Evolutionary conservation across 2,888 invertebrate species (phyloP).

Genomic region (Macrophya alboannulata): DNA sequence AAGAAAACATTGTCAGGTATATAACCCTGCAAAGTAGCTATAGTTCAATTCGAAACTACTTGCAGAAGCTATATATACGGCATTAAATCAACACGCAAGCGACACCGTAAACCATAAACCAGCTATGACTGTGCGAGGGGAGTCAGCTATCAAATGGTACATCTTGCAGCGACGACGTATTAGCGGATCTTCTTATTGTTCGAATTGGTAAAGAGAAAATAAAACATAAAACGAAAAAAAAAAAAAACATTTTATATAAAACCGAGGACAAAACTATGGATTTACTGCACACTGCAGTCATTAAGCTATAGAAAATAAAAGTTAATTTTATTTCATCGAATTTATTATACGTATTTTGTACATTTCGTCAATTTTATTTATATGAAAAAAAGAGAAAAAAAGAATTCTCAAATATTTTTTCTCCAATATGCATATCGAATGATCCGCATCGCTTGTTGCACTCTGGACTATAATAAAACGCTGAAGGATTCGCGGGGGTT

Average conservation of each 20-base stretch:
- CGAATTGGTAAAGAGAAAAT: constrained; percentile 1
- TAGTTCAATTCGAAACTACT: constrained; percentile 17
- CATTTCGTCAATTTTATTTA: neutral
- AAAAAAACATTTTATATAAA: constrained; percentile 1
- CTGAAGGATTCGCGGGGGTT: neutral
- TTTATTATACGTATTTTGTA: neutral
- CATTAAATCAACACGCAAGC: constrained; percentile 28
- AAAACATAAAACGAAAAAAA: constrained; percentile 24
- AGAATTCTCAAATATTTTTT: neutral
- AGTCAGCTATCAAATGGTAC: constrained; percentile 18
- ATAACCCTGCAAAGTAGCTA: constrained; percentile 18
- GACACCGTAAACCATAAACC: constrained; percentile 9
- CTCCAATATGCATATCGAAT: neutral
- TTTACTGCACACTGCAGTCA: too few species aligned
- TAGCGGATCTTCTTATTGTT: constrained; percentile 57
- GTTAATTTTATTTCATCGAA: neutral
- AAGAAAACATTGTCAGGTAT: constrained; percentile 34
- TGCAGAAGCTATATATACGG: neutral
- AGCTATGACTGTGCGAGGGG: constrained; percentile 31
- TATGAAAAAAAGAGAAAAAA: neutral
- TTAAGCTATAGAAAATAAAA: neutral
- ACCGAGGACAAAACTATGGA: constrained; percentile 5
- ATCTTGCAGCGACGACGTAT: constrained; percentile 56
- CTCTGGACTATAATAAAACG: neutral
- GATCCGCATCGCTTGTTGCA: neutral